These are phyloP conservation scores for Matsumyia berberina DNA, from an alignment of 2,888 invertebrate species.

Conservation along the genomic window DNA sequence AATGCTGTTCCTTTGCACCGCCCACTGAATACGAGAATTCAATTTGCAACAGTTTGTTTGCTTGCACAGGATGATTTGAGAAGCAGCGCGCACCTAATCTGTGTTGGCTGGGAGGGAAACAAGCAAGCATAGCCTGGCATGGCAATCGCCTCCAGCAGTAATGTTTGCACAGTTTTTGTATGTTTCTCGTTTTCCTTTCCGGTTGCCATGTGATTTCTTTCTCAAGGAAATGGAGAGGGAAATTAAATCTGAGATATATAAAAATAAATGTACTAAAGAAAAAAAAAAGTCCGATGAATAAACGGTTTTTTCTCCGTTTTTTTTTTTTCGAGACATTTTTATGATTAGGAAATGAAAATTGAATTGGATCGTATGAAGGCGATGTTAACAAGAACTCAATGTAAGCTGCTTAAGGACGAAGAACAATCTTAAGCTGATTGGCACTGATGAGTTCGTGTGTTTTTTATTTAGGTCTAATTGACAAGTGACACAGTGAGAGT, in stretches of 20 bases:
- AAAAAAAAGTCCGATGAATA: conserved; percentile 37
- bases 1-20: conserved; percentile 29
- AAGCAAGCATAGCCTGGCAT: conserved; percentile 18
- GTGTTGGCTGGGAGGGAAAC: conserved; percentile 36
- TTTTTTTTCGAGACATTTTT: conserved; percentile 44
- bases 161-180: conserved; percentile 63
- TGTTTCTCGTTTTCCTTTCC: conserved; percentile 38
- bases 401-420: conserved; percentile 25
- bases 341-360: conserved; percentile 67
- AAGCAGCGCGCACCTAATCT: conserved; percentile 68
- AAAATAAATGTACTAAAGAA: conserved; percentile 32
- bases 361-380: conserved; percentile 57
- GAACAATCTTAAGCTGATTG: conserved; percentile 46
- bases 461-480: conserved; percentile 41
- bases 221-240: conserved; percentile 57
- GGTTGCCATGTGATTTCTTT: conserved; percentile 46
- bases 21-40: conserved; percentile 68
- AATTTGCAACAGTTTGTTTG: conserved; percentile 76
- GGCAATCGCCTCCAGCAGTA: conserved; percentile 39
- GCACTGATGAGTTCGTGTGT: conserved; percentile 13
- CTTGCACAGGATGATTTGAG: conserved; percentile 67
- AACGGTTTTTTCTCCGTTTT: conserved; percentile 56
- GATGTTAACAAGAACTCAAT: conserved; percentile 37
- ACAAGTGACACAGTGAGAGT: not conserved
- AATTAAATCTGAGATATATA: conserved; percentile 73